Percentiles rank a stretch among this genome's conserved stretches.
Evolutionary conservation across 64 coral and sea anemone genomes (phyloP).

Genomic region (Dendrophyllia cribrosa): DNA sequence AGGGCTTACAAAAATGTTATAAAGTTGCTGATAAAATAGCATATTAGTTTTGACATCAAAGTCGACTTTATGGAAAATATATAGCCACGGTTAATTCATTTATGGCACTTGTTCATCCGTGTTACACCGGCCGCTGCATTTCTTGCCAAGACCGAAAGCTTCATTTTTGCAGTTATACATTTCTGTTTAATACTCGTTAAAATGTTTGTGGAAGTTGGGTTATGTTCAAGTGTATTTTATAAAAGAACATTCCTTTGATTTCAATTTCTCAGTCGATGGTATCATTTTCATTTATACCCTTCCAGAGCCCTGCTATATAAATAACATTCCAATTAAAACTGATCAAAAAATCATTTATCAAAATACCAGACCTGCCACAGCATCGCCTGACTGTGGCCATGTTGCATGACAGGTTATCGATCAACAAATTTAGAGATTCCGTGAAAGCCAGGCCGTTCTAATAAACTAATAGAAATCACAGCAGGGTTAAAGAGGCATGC

Average conservation of each 20-base stretch:
- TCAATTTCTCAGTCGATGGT: background rate
- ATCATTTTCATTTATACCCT: background rate
- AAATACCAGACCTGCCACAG: background rate
- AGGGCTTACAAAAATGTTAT: too few species aligned
- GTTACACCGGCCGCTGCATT: too few species aligned
- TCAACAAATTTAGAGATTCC: conserved; percentile 2
- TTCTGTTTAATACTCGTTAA: too few species aligned
- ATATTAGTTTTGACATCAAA: too few species aligned
- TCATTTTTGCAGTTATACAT: too few species aligned
- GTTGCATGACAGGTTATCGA: conserved; percentile 13
- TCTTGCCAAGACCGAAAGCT: too few species aligned
- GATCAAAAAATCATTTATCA: conserved; percentile 20
- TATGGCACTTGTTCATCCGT: too few species aligned
- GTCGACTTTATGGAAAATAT: too few species aligned
- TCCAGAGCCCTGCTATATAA: background rate
- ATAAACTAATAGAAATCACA: conserved; percentile 42
- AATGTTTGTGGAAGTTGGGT: too few species aligned
- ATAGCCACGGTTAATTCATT: too few species aligned
- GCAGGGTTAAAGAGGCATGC: background rate
- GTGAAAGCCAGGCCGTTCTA: background rate
- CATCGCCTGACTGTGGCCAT: background rate
- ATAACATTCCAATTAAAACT: background rate
- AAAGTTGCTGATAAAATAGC: too few species aligned
- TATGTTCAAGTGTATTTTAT: too few species aligned
- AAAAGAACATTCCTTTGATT: background rate